These are phyloP conservation scores for Teleiodes luculella DNA, from an alignment of 2,888 invertebrate species.

Conservation along the genomic window DNA sequence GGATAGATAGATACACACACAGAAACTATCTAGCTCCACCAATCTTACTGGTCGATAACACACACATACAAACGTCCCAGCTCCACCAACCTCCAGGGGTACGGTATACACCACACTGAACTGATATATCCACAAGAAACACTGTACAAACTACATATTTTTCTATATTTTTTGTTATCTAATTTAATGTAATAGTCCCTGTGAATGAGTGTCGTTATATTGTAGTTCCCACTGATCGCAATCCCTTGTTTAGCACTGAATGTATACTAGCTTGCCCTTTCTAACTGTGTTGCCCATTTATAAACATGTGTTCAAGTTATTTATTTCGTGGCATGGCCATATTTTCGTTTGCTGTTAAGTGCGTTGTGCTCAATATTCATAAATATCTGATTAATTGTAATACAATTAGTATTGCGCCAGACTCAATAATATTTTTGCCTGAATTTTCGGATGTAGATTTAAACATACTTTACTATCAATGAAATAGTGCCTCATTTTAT, in stretches of 20 bases:
- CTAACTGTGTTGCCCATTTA: neutral
- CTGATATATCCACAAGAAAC: too few species aligned
- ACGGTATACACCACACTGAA: too few species aligned
- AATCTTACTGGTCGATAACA: slow-evolving; percentile 85
- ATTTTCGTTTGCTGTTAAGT: slow-evolving; percentile 21
- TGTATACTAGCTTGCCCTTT: neutral
- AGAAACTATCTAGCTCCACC: slow-evolving; percentile 89
- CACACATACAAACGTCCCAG: slow-evolving; percentile 82
- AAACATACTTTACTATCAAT: too few species aligned
- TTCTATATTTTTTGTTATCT: neutral
- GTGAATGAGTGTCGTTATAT: slow-evolving; percentile 2
- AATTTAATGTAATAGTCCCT: neutral
- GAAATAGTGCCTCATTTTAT: too few species aligned
- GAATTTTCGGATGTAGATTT: too few species aligned
- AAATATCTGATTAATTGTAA: neutral
- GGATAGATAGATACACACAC: neutral
- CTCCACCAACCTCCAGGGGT: slow-evolving; percentile 87
- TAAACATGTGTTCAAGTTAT: slow-evolving; percentile 12
- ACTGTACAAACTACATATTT: neutral
- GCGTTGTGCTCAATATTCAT: slow-evolving; percentile 24
- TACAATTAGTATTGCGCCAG: too few species aligned
- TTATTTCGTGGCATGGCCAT: slow-evolving; percentile 38
- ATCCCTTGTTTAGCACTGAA: neutral
- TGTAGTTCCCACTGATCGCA: neutral
- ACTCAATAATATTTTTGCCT: too few species aligned